Conservation (phyloP, 2,113 vertebrate species). For the Megaptera novaeangliae region DNA sequence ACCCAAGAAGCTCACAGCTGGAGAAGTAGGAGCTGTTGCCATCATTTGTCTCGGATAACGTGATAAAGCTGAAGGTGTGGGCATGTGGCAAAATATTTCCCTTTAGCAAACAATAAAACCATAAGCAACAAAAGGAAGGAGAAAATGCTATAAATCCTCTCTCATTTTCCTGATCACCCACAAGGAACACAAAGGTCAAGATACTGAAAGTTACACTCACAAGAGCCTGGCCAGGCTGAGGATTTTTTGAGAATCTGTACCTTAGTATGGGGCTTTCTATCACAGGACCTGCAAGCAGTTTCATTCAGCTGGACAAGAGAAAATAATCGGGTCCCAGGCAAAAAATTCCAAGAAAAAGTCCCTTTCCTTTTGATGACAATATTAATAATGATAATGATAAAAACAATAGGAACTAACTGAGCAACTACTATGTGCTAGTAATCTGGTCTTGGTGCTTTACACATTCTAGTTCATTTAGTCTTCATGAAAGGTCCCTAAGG, state of each 20-base stretch:
- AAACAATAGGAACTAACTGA: neutral
- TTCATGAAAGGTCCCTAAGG: neutral
- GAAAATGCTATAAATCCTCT: neutral
- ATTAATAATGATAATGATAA: neutral
- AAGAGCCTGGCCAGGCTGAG: neutral
- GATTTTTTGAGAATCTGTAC: neutral
- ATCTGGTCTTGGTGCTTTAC: neutral
- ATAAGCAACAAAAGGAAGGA: neutral
- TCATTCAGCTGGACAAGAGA: neutral
- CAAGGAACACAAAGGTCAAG: neutral
- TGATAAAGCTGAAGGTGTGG: neutral
- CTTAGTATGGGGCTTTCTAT: neutral
- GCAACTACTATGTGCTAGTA: neutral
- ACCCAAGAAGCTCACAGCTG: neutral
- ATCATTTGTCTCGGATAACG: neutral
- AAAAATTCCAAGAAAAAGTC: neutral
- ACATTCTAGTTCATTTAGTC: neutral
- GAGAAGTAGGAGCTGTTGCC: neutral
- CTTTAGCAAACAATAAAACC: neutral
- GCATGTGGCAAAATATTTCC: neutral
- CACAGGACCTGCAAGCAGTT: neutral
- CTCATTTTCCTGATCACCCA: neutral
- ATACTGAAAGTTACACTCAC: neutral
- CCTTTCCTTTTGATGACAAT: neutral
- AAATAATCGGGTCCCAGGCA: neutral